Evolutionary conservation across 2,797 vertebrate species (phyloP).

Genomic region (Schizopygopsis pylzovi): DNA sequence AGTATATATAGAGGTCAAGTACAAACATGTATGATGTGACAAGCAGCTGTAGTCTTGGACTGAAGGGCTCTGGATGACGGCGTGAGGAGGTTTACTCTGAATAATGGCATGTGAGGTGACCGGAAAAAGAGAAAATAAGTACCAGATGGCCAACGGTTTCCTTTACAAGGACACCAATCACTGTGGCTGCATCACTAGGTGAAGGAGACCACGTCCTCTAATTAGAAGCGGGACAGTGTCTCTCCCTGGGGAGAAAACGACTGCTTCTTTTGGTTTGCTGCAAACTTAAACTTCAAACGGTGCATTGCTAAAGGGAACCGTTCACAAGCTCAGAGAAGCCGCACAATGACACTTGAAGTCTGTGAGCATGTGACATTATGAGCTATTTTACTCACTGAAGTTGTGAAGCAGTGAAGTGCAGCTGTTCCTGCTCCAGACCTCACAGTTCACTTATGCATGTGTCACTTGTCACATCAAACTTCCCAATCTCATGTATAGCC

Average conservation of each 20-base stretch:
- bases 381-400: slow-evolving; percentile 29
- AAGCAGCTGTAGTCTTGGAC: neutral
- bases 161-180: slow-evolving; percentile 72
- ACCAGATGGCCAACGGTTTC: slow-evolving; percentile 73
- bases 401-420: slow-evolving; percentile 59
- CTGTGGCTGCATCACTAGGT: slow-evolving; percentile 42
- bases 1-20: neutral
- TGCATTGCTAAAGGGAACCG: slow-evolving; percentile 48
- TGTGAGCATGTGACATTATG: slow-evolving; percentile 8
- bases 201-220: slow-evolving; percentile 66
- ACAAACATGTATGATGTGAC: neutral
- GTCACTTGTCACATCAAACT: slow-evolving; percentile 53
- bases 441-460: slow-evolving; percentile 58
- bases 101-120: slow-evolving; percentile 73
- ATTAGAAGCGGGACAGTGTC: slow-evolving; percentile 68
- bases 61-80: neutral
- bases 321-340: neutral
- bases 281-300: slow-evolving; percentile 68
- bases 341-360: slow-evolving; percentile 36
- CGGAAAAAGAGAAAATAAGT: slow-evolving; percentile 73
- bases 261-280: slow-evolving; percentile 68
- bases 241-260: slow-evolving; percentile 37
- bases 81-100: slow-evolving; percentile 27
- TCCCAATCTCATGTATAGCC: neutral
- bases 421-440: slow-evolving; percentile 59